phyloP scores from a whole-genome alignment of 2,113 vertebrate genomes.

The Esox niger region DNA sequence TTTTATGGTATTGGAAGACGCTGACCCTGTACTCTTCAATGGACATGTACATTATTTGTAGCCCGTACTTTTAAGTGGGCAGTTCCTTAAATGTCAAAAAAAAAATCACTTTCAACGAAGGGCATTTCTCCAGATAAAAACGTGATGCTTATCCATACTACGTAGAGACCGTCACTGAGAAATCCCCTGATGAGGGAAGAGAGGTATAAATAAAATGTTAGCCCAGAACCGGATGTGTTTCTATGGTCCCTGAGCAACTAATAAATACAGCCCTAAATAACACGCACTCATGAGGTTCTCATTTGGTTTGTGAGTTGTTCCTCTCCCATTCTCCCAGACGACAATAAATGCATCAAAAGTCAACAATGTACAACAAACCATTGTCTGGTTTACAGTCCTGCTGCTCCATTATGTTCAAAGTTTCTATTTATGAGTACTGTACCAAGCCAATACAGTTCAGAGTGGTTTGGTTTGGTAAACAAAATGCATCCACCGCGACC shows the following conservation, averaged over 20 bases:
- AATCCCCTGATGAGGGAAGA: constrained; percentile 4
- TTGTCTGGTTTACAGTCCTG: constrained; percentile 1
- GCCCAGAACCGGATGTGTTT: constrained; percentile 29
- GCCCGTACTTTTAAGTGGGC: too few relatives aligned
- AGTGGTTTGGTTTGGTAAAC: constrained; percentile 1
- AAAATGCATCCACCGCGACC: too few relatives aligned
- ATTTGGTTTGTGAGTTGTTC: neutral
- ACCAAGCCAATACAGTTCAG: constrained; percentile 13
- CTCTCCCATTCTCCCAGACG: constrained; percentile 7
- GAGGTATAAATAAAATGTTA: constrained; percentile 32
- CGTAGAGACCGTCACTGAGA: neutral
- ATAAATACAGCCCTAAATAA: constrained; percentile 25
- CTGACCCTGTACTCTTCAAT: too few relatives aligned
- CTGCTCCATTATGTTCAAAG: constrained; percentile 11
- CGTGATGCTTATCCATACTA: constrained; percentile 23
- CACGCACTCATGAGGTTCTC: too few relatives aligned
- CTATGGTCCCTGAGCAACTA: constrained; percentile 14
- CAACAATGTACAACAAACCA: constrained; percentile 10
- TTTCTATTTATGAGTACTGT: constrained; percentile 50
- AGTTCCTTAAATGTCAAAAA: too few relatives aligned
- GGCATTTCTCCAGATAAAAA: constrained; percentile 10
- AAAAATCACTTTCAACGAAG: neutral
- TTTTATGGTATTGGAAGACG: too few relatives aligned
- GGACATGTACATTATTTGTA: too few relatives aligned
- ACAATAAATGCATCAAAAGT: constrained; percentile 20